A percentile compares a stretch with the other conserved stretches of the same genome.
Conservation (phyloP, 2,888 invertebrate genomes). For the Conomelus anceps region DNA sequence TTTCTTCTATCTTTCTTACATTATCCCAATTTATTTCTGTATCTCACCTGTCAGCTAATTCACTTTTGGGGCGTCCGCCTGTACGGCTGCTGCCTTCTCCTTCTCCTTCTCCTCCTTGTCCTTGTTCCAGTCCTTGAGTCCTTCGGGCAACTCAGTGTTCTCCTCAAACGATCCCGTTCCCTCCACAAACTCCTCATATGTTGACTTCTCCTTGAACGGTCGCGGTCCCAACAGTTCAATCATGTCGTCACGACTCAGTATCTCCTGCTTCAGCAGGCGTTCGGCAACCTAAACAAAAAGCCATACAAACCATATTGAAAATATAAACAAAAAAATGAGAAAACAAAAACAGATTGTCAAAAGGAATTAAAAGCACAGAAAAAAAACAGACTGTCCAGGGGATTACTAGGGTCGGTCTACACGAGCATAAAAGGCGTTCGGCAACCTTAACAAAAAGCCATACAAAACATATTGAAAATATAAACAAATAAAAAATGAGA, state of each 20-base stretch:
- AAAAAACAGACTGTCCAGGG: no score
- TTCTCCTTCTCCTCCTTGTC: conserved; percentile 42
- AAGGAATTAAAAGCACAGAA: no score
- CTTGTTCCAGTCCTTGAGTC: conserved; percentile 92
- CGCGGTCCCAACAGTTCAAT: conserved; percentile 88
- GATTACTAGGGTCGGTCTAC: no score
- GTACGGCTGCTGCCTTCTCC: conserved; percentile 18
- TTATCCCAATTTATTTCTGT: no score
- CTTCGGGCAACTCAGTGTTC: conserved; percentile 89
- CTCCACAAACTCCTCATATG: conserved; percentile 98
- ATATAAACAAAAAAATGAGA: no score
- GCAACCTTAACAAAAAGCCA: no score
- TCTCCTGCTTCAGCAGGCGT: conserved; percentile 86
- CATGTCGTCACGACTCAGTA: conserved; percentile 94
- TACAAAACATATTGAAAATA: no score
- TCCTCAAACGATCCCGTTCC: conserved; percentile 97
- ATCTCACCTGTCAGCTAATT: not conserved
- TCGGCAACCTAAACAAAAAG: conserved; percentile 56
- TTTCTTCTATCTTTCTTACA: not conserved
- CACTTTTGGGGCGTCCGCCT: not conserved
- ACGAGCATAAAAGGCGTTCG: no score
- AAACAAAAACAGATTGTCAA: no score
- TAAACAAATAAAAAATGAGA: no score
- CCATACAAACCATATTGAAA: not conserved
- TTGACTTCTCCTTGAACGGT: conserved; percentile 97